Percentiles rank a stretch among this genome's conserved stretches.
phyloP scores from a whole-genome alignment of 2,797 vertebrate species.

The Pithecia hirsuta region DNA sequence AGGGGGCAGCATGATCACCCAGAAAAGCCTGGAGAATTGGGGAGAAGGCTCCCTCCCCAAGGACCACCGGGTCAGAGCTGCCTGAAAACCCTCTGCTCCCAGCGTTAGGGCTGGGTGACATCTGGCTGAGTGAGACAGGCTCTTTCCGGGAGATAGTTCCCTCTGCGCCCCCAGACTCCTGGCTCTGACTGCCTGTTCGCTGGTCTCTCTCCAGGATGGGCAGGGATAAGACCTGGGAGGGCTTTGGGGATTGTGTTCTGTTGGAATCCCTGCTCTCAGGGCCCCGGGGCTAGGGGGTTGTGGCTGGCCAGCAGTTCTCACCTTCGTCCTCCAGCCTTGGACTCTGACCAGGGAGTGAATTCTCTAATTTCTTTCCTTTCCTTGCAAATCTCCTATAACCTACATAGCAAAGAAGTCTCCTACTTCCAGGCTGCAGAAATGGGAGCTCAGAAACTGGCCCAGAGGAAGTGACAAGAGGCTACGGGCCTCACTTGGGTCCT shows the following conservation, averaged over 20 bases:
- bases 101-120: rapidly evolving
- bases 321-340: not conserved
- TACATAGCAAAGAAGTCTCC: no score
- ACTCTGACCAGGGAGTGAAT: not conserved
- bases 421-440: not conserved
- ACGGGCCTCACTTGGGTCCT: rapidly evolving
- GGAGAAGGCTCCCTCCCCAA: rapidly evolving
- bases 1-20: not conserved
- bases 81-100: rapidly evolving
- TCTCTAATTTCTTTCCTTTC: not conserved
- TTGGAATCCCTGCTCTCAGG: no score
- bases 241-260: not conserved
- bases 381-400: no score
- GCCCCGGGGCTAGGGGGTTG: rapidly evolving
- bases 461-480: no score
- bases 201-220: rapidly evolving
- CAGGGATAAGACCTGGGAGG: no score
- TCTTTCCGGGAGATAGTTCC: rapidly evolving
- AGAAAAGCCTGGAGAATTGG: no score
- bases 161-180: rapidly evolving
- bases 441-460: not conserved
- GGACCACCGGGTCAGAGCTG: not conserved
- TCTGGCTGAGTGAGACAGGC: not conserved
- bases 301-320: not conserved
- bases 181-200: rapidly evolving